These are phyloP conservation scores for Palaemon carinicauda DNA, from an alignment of 1,140 invertebrate species.

Conservation along the genomic window DNA sequence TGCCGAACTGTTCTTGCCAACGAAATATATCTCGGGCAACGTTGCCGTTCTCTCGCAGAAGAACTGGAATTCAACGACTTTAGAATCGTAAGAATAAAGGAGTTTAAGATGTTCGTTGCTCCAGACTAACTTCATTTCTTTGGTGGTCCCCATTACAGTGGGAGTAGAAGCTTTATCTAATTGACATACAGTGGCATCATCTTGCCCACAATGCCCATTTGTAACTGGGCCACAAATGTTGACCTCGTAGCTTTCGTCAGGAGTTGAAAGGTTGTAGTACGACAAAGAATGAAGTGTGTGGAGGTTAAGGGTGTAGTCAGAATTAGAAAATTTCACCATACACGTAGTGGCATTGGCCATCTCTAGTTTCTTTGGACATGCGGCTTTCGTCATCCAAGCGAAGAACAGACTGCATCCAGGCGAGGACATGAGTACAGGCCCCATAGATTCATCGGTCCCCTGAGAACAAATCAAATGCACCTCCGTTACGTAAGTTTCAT, in stretches of 20 bases:
- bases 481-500: neutral
- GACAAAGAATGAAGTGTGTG: neutral
- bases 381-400: constrained; percentile 18
- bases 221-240: constrained; percentile 32
- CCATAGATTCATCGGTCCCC: neutral
- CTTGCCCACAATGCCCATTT: neutral
- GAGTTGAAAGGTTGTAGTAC: neutral
- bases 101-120: neutral
- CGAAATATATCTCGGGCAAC: neutral
- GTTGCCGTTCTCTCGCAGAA: constrained; percentile 4
- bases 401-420: neutral
- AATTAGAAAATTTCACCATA: constrained; percentile 14
- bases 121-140: constrained; percentile 4
- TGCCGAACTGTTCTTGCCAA: neutral
- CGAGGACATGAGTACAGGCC: neutral
- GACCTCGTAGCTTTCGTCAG: constrained; percentile 3
- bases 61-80: neutral
- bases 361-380: constrained; percentile 13
- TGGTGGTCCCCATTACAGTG: neutral
- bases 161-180: neutral
- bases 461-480: neutral
- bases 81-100: neutral
- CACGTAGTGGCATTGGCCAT: neutral
- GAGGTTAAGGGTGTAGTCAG: neutral
- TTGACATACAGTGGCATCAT: neutral